Conservation (phyloP, 1,140 invertebrate genomes). For the Drosophila tsacasi region DNA sequence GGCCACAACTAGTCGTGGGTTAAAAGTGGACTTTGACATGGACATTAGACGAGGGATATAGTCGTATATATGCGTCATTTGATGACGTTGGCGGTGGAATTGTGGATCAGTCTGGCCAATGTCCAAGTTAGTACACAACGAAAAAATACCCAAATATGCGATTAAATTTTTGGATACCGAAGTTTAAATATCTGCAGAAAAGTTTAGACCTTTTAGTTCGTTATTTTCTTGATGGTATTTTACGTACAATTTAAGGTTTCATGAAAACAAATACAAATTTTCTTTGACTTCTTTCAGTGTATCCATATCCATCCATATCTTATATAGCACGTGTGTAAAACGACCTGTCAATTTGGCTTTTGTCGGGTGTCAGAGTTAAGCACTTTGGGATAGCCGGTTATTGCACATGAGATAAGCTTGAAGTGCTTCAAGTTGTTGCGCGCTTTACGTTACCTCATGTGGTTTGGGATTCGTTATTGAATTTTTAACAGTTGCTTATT, state of each 20-base stretch:
- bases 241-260: no score
- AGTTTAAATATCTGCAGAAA: background rate
- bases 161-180: background rate
- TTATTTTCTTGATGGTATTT: no score
- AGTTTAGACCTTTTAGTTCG: background rate
- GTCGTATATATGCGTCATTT: constrained; percentile 50
- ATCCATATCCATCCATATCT: background rate
- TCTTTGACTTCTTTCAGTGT: constrained; percentile 1
- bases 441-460: background rate
- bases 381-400: constrained; percentile 46
- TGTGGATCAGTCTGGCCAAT: constrained; percentile 21
- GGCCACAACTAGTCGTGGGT: constrained; percentile 38
- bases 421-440: constrained; percentile 11
- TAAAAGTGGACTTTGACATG: constrained; percentile 58
- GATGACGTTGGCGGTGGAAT: constrained; percentile 60
- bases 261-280: rapidly evolving
- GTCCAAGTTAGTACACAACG: constrained; percentile 19
- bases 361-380: constrained; percentile 54
- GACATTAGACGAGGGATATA: constrained; percentile 28
- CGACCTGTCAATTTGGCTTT: constrained; percentile 57
- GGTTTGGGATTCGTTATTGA: constrained; percentile 5
- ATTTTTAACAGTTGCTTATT: background rate
- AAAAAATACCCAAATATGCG: background rate
- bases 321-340: constrained; percentile 31
- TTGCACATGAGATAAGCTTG: constrained; percentile 42